Conservation (phyloP, 2,113 vertebrate species). For the Oxyruncus cristatus region DNA sequence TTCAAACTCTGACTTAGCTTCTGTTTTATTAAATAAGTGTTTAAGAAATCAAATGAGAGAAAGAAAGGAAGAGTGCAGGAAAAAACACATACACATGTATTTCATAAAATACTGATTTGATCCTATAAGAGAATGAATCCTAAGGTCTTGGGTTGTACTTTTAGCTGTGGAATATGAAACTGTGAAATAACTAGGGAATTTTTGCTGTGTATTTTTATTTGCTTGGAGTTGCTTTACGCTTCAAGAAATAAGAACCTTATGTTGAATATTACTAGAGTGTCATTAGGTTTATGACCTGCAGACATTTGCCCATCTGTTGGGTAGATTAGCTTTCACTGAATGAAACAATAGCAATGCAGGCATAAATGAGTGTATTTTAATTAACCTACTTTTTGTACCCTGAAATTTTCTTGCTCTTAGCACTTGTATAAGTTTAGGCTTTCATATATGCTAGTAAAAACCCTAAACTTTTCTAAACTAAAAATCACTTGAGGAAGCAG, state of each 20-base stretch:
- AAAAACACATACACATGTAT: neutral
- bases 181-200: constrained; percentile 47
- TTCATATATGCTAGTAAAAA: neutral
- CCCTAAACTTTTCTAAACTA: neutral
- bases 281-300: constrained; percentile 70
- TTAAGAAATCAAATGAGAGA: neutral
- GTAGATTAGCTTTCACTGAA: constrained; percentile 55
- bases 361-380: constrained; percentile 61
- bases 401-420: neutral
- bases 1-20: neutral
- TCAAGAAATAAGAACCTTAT: constrained; percentile 66
- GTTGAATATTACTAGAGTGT: constrained; percentile 57
- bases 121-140: neutral
- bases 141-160: neutral
- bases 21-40: neutral
- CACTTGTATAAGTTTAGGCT: neutral
- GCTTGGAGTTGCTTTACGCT: constrained; percentile 48
- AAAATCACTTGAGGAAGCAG: neutral
- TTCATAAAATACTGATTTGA: neutral
- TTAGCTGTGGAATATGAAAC: constrained; percentile 23
- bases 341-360: constrained; percentile 10
- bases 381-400: constrained; percentile 58
- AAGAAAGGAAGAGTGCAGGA: neutral
- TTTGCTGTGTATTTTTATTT: constrained; percentile 53
- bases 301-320: constrained; percentile 66